phyloP scores from a whole-genome alignment of 2,888 invertebrate species.

The Ophonus ardosiacus region DNA sequence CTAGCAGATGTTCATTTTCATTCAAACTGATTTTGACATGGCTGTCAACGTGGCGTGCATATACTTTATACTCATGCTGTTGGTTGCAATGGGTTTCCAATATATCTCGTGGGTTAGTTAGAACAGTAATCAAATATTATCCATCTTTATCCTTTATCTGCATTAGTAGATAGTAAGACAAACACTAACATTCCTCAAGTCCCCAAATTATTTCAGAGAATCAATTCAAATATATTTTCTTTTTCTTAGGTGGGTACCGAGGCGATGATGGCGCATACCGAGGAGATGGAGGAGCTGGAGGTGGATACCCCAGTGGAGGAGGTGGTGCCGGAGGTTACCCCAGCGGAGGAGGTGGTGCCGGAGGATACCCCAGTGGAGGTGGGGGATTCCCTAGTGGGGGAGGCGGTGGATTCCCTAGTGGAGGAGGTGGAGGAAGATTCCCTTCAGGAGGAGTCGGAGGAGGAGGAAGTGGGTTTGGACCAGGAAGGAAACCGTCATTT shows the following conservation, averaged over 20 bases:
- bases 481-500: constrained; percentile 74
- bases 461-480: constrained; percentile 67
- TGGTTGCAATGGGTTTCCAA: too few relatives aligned
- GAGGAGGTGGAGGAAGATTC: constrained; percentile 65
- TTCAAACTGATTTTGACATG: too few relatives aligned
- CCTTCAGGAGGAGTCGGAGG: constrained; percentile 66
- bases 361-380: constrained; percentile 55
- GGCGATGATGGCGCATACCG: neutral
- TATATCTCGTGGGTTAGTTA: too few relatives aligned
- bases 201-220: too few relatives aligned
- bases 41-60: too few relatives aligned
- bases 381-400: constrained; percentile 68
- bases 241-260: constrained; percentile 1
- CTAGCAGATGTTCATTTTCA: too few relatives aligned
- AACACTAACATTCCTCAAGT: too few relatives aligned
- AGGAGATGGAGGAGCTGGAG: neutral
- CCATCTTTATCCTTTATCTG: too few relatives aligned
- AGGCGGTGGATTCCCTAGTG: constrained; percentile 69
- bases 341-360: constrained; percentile 68
- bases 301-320: constrained; percentile 71
- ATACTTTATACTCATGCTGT: too few relatives aligned
- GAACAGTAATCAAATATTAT: too few relatives aligned
- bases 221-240: too few relatives aligned
- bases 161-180: too few relatives aligned
- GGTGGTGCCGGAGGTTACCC: constrained; percentile 75